Evolutionary conservation across 2,888 invertebrate genomes (phyloP).

Genomic region (Poecilobothrus nobilitatus): DNA sequence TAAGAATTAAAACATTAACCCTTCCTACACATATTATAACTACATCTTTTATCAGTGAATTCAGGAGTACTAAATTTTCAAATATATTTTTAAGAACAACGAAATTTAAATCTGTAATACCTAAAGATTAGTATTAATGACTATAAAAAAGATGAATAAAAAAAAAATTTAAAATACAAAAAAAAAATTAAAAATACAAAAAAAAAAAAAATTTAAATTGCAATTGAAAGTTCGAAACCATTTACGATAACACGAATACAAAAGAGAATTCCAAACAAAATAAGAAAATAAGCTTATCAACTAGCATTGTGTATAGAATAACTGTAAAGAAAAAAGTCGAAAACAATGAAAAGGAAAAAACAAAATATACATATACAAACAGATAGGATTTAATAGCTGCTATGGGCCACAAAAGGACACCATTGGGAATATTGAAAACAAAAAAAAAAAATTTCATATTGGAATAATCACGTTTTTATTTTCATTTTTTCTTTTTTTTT

Average conservation of each 20-base stretch:
- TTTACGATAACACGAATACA: neutral
- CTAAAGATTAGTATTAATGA: no score
- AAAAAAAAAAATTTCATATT: neutral
- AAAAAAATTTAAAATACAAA: neutral
- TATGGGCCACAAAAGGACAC: conserved; percentile 6
- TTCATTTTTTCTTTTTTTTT: neutral
- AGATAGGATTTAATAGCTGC: neutral
- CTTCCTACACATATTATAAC: no score
- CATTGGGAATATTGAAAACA: neutral
- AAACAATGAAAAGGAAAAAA: neutral
- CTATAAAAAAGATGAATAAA: no score
- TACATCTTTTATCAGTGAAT: no score
- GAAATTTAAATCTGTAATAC: no score
- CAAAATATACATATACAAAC: neutral
- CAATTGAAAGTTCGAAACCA: neutral
- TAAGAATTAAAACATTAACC: no score
- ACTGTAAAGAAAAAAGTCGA: no score
- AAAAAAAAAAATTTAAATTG: neutral
- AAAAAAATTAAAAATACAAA: neutral
- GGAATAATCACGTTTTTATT: neutral
- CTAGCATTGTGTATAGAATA: neutral
- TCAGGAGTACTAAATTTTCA: no score
- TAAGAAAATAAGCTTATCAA: neutral
- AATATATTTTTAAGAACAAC: no score
- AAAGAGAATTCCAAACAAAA: neutral